phyloP scores from a whole-genome alignment of 1,140 invertebrate species.

The Pantala flavescens region DNA sequence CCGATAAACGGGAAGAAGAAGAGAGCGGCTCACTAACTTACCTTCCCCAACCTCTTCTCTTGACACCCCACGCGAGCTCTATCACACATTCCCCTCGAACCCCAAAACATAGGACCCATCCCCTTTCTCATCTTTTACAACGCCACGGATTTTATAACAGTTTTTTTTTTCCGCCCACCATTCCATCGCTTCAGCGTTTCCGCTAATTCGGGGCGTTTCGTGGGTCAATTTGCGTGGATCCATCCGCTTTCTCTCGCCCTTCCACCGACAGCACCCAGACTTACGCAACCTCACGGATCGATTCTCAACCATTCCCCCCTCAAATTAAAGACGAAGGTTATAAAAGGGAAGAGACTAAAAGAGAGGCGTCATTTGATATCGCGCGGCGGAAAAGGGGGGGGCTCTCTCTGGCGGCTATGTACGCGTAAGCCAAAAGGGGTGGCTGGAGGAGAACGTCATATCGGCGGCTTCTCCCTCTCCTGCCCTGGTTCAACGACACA shows the following conservation, averaged over 20 bases:
- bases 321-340: background rate
- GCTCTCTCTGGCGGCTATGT: background rate
- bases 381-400: background rate
- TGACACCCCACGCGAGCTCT: background rate
- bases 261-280: too few relatives aligned
- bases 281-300: too few relatives aligned
- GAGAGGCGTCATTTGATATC: background rate
- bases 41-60: background rate
- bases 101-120: background rate
- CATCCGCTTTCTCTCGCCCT: too few relatives aligned
- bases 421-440: background rate
- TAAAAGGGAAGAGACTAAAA: background rate
- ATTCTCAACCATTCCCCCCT: too few relatives aligned
- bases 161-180: too few relatives aligned
- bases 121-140: background rate
- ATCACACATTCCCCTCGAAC: background rate
- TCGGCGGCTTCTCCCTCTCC: background rate
- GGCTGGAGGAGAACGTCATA: background rate
- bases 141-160: too few relatives aligned
- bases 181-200: too few relatives aligned
- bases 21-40: background rate
- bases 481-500: slow-evolving; percentile 7
- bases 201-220: too few relatives aligned
- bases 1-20: background rate
- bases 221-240: too few relatives aligned